A percentile compares a stretch with the other conserved stretches of the same genome.
Evolutionary conservation across 2,113 vertebrate genomes (phyloP).

Genomic region (Paedocypris sp.): DNA sequence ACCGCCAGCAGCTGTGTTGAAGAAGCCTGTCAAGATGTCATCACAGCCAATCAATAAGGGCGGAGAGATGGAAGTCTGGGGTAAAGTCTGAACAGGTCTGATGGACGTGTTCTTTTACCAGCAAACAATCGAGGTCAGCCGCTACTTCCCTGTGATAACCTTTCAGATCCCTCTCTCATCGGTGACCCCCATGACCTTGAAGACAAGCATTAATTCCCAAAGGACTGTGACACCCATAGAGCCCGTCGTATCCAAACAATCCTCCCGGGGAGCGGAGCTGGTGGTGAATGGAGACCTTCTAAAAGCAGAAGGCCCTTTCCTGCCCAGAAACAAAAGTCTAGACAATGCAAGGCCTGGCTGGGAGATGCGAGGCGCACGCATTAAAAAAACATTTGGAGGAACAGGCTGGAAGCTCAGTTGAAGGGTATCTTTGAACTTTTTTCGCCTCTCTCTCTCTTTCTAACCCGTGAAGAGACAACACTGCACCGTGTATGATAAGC

Average conservation of each 20-base stretch:
- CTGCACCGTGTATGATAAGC: constrained; percentile 23
- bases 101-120: constrained; percentile 59
- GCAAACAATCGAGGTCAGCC: constrained; percentile 54
- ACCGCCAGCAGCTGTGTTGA: constrained; percentile 55
- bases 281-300: neutral
- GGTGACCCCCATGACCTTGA: constrained; percentile 12
- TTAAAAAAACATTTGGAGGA: constrained; percentile 24
- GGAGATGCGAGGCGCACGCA: constrained; percentile 1
- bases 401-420: constrained; percentile 7
- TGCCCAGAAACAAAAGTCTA: constrained; percentile 17
- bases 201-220: neutral
- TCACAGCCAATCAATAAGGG: constrained; percentile 38
- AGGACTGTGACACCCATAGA: constrained; percentile 13
- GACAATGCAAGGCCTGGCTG: constrained; percentile 22
- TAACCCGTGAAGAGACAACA: neutral
- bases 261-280: neutral
- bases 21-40: constrained; percentile 59
- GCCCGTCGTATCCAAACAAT: constrained; percentile 19
- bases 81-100: constrained; percentile 45
- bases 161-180: constrained; percentile 7
- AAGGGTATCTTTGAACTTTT: constrained; percentile 27
- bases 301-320: constrained; percentile 7
- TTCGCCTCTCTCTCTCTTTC: neutral
- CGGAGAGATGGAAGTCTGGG: neutral
- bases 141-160: constrained; percentile 25